Percentiles rank a stretch among this genome's conserved stretches.
Conservation (phyloP, 2,888 invertebrate species). For the Taphrorychus bicolor region DNA sequence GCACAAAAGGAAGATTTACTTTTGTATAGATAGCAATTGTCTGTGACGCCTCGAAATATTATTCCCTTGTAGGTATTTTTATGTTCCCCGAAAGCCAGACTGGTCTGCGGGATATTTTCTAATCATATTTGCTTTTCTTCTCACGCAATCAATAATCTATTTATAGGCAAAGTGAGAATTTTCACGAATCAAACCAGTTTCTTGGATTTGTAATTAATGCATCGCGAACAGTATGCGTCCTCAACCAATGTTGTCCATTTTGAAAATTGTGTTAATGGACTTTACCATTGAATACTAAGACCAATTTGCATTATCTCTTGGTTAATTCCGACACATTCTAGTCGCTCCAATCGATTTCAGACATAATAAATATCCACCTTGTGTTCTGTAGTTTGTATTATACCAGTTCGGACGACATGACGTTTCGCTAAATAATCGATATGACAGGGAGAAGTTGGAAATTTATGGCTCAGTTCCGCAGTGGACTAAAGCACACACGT, state of each 20-base stretch:
- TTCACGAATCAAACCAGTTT: background rate
- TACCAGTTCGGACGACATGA: slow-evolving; percentile 11
- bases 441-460: slow-evolving; percentile 12
- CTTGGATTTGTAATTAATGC: no score
- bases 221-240: background rate
- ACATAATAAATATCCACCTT: background rate
- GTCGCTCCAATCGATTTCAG: slow-evolving; percentile 3
- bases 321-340: background rate
- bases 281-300: background rate
- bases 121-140: background rate
- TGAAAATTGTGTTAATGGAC: background rate
- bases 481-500: background rate
- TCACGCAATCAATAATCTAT: background rate
- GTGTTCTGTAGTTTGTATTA: slow-evolving; percentile 12
- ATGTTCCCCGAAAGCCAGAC: background rate
- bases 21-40: slow-evolving; percentile 7
- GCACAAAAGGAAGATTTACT: slow-evolving; percentile 9
- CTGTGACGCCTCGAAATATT: slow-evolving; percentile 5
- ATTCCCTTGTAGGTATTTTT: background rate
- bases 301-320: background rate
- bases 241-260: background rate
- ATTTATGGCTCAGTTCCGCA: slow-evolving; percentile 7
- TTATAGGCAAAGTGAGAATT: background rate
- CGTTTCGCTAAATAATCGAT: slow-evolving; percentile 20
- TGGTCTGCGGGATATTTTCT: background rate